Evolutionary conservation across 2,113 vertebrate species (phyloP).

Genomic region (Eudorcas thomsonii): DNA sequence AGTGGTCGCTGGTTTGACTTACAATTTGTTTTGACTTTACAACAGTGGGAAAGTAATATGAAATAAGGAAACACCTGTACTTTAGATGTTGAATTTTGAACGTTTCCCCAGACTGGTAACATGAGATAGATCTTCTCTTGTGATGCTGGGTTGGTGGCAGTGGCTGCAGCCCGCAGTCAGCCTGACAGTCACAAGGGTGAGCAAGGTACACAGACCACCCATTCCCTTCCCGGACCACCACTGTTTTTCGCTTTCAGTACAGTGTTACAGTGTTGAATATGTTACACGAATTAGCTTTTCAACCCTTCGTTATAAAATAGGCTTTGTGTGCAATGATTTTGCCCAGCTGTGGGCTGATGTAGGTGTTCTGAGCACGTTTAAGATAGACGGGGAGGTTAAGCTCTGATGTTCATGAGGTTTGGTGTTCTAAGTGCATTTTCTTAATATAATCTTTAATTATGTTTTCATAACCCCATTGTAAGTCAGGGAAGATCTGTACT

Average conservation of each 20-base stretch:
- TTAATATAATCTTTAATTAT: background rate
- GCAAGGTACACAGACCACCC: background rate
- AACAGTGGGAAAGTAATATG: background rate
- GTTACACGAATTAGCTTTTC: background rate
- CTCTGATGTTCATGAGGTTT: background rate
- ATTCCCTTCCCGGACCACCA: background rate
- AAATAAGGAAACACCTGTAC: background rate
- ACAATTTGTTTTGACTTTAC: background rate
- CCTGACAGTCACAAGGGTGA: background rate
- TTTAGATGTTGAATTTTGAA: background rate
- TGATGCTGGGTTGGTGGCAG: background rate
- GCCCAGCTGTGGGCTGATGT: background rate
- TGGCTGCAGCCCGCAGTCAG: background rate
- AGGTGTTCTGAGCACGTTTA: background rate
- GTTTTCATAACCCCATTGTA: background rate
- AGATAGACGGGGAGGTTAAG: background rate
- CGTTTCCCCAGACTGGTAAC: background rate
- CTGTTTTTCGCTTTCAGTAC: background rate
- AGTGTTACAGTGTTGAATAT: background rate
- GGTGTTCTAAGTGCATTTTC: background rate
- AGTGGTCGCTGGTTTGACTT: background rate
- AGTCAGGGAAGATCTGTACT: background rate
- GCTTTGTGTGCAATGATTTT: background rate
- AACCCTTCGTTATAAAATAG: background rate
- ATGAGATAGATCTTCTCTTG: background rate